Percentiles rank a stretch among this genome's conserved stretches.
phyloP scores from a whole-genome alignment of 2,888 invertebrate genomes.

The Alsophila aescularia region DNA sequence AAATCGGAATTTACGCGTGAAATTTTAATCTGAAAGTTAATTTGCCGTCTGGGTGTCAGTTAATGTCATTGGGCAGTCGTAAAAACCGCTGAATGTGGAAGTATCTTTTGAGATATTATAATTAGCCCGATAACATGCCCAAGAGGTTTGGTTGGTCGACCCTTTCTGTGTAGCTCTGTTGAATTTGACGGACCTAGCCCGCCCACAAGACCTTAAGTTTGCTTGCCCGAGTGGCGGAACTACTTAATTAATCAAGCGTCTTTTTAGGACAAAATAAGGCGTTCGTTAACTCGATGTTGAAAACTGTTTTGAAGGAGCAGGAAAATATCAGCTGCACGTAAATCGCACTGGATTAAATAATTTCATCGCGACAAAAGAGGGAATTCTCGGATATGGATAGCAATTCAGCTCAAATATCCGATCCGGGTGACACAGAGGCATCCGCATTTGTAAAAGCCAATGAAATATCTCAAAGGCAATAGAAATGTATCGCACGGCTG shows the following conservation, averaged over 20 bases:
- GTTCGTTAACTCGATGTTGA: constrained; percentile 24
- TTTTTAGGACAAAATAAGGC: constrained; percentile 26
- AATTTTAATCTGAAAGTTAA: constrained; percentile 48
- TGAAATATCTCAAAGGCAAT: constrained; percentile 64
- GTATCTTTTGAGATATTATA: constrained; percentile 54
- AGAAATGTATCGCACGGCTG: constrained; percentile 55
- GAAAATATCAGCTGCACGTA: constrained; percentile 23
- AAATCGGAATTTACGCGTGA: constrained; percentile 40
- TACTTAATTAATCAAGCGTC: constrained; percentile 32
- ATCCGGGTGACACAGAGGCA: constrained; percentile 46
- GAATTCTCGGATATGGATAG: constrained; percentile 36
- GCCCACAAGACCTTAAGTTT: constrained; percentile 44
- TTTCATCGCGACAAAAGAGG: constrained; percentile 40
- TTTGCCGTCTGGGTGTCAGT: constrained; percentile 31
- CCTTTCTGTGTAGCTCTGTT: constrained; percentile 56
- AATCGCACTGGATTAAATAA: constrained; percentile 40
- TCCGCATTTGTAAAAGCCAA: constrained; percentile 63
- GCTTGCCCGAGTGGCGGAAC: constrained; percentile 30
- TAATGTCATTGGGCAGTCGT: constrained; percentile 36
- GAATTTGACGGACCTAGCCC: constrained; percentile 43
- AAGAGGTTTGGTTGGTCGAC: constrained; percentile 53
- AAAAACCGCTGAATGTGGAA: constrained; percentile 48
- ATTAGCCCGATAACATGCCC: constrained; percentile 58
- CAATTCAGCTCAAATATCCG: constrained; percentile 37
- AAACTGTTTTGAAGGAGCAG: constrained; percentile 26